A percentile compares a stretch with the other conserved stretches of the same genome.
phyloP scores from a whole-genome alignment of 2,113 vertebrate genomes.

The Eonycteris spelaea region DNA sequence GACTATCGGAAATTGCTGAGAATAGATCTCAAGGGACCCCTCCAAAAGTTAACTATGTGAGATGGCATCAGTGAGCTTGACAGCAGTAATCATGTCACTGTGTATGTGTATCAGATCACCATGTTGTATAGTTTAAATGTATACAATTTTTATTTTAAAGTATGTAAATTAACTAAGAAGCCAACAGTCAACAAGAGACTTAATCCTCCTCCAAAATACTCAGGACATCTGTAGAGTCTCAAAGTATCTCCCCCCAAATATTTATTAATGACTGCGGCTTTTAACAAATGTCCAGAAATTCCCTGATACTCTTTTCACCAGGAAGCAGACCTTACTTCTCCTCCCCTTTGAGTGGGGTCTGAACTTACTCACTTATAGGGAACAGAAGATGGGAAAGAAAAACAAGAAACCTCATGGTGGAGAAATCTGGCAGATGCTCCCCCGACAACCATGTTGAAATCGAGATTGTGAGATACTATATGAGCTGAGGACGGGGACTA shows the following conservation, averaged over 20 bases:
- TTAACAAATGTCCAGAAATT: not conserved
- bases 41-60: not conserved
- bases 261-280: not conserved
- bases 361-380: not conserved
- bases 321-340: not conserved
- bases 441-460: not conserved
- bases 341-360: not conserved
- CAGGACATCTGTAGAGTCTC: not conserved
- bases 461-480: not conserved
- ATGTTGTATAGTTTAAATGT: not conserved
- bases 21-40: not conserved
- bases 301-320: not conserved
- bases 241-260: not conserved
- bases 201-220: not conserved
- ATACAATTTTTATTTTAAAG: not conserved
- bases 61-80: not conserved
- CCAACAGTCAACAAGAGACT: not conserved
- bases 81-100: not conserved
- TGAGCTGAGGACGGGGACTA: too few relatives aligned
- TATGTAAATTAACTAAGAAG: not conserved
- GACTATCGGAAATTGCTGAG: not conserved
- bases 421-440: not conserved
- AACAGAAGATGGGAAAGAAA: not conserved
- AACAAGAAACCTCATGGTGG: not conserved
- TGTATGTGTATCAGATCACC: not conserved